Evolutionary conservation across 1,140 invertebrate species (phyloP), one percentile per base, ranked within the genome.

Genomic region (Anadara kagoshimensis): DNA sequence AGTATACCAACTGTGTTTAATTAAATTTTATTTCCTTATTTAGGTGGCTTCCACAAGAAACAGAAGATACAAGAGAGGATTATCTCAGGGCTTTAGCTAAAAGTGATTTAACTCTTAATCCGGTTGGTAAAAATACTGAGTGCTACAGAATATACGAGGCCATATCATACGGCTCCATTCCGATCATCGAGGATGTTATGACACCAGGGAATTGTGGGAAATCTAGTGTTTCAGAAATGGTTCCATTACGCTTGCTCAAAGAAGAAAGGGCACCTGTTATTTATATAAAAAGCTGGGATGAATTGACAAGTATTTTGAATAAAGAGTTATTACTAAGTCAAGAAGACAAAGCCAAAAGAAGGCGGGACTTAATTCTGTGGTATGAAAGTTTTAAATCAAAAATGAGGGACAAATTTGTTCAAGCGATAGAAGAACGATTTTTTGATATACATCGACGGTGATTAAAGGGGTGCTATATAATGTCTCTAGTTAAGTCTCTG

Each of bases 71-170:
- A 7, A 71, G 91, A 43, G 73, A 87, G n/a, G 78, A 85, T 12
- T 93, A 92, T 78, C 78, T 91, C 5, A 74, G 87, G 59, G 86
- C 89, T 44, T 80, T 93, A 36, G 78, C 83, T 43, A 66, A 90
- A 26, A 92, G 91, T 75, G 92, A 92, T 82, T 81, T 92, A 24
- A 92, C 92, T 0, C 80, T 93, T n/a, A 91, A 87, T 79, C 92
- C 92, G 16, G 90, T 91, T 59, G 92, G 92, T 11, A 82, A 86
- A 75, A 92, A 92, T 78, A 84, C 91, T 5, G 92, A 93, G 80
- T 92, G 90, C 75, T 92, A 92, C 83, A 82, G 92, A 24, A 91
- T 92, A 44, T 92, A 92, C 79, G 92, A 93, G 83, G 91, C 92
- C 22, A 78, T 92, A 69, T 85, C 91, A 14, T 85, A 90, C 65